Percentiles rank a stretch among this genome's conserved stretches.
Evolutionary conservation across 2,888 invertebrate species (phyloP).

Genomic region (Mimumesa dahlbomi): DNA sequence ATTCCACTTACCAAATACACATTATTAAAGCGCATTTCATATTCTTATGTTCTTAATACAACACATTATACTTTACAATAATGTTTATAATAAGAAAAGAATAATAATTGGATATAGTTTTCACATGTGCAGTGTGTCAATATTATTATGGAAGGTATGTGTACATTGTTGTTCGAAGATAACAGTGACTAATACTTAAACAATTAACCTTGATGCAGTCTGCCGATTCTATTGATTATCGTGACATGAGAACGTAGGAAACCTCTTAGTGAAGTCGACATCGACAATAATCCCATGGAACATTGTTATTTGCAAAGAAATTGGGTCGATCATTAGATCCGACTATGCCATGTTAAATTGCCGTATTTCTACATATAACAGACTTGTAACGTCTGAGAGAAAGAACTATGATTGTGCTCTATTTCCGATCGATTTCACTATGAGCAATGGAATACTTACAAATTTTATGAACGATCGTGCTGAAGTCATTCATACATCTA

Average conservation of each 20-base stretch:
- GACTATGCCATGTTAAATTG: neutral
- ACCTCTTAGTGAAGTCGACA: constrained; percentile 20
- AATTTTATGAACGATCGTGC: no score
- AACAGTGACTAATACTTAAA: constrained; percentile 23
- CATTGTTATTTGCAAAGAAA: neutral
- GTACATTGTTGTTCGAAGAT: constrained; percentile 20
- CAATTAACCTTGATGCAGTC: constrained; percentile 48
- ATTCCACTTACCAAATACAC: no score
- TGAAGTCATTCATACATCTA: no score
- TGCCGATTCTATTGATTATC: constrained; percentile 38
- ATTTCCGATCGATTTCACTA: neutral
- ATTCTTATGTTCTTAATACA: no score
- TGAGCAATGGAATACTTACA: no score
- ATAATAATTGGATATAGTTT: no score
- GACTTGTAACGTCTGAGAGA: no score
- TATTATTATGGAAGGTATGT: neutral
- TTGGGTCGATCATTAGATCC: neutral
- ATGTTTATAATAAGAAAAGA: no score
- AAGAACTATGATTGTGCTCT: no score
- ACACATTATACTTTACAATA: neutral
- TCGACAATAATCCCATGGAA: no score
- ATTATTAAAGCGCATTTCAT: no score
- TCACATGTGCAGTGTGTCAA: neutral
- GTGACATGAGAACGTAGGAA: constrained; percentile 29
- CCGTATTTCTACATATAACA: neutral